Conservation (phyloP, 92 coral and sea anemone species). For the Epizoanthus ramosus region DNA sequence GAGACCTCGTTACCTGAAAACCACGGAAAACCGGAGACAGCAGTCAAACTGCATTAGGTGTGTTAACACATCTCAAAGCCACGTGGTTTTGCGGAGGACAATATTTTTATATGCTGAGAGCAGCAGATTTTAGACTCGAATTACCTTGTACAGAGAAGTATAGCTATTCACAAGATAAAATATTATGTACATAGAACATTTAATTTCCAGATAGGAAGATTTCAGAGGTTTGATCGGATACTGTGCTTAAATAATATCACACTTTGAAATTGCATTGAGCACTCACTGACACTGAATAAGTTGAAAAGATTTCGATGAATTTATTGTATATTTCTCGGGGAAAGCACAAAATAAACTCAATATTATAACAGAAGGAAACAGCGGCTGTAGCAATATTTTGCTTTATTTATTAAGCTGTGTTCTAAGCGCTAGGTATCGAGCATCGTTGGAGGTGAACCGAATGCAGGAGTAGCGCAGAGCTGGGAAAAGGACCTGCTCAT, state of each 20-base stretch:
- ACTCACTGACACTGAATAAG: constrained; percentile 7
- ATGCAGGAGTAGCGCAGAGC: not conserved
- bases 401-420: not conserved
- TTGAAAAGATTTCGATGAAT: constrained; percentile 29
- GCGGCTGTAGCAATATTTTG: not conserved
- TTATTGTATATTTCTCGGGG: constrained; percentile 42
- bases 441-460: constrained; percentile 11
- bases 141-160: constrained; percentile 30
- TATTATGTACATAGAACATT: constrained; percentile 29
- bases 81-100: constrained; percentile 42
- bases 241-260: constrained; percentile 17
- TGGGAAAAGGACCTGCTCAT: not conserved
- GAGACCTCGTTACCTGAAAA: constrained; percentile 19
- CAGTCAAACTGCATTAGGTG: constrained; percentile 20
- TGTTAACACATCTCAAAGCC: constrained; percentile 40
- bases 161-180: constrained; percentile 21
- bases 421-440: constrained; percentile 5
- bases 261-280: constrained; percentile 26
- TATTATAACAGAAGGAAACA: constrained; percentile 2
- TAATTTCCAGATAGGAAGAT: constrained; percentile 39
- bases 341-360: constrained; percentile 29
- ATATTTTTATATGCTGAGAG: constrained; percentile 36
- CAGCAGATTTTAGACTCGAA: constrained; percentile 21
- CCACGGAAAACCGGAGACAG: constrained; percentile 21
- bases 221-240: constrained; percentile 17